Evolutionary conservation across 2,797 vertebrate genomes (phyloP).

Genomic region (Psittacula echo): DNA sequence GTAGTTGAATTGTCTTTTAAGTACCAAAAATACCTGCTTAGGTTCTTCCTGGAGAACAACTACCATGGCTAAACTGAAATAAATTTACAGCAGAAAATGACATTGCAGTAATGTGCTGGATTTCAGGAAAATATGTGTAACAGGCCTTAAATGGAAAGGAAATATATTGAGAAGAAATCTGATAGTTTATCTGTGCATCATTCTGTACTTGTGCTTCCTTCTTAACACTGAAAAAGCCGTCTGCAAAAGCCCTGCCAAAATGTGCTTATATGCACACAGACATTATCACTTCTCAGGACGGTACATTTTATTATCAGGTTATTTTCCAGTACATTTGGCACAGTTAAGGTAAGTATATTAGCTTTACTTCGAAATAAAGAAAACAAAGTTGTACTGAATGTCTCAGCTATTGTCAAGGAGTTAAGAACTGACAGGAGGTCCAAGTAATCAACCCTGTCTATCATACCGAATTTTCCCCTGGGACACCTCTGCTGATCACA

Average conservation of each 20-base stretch:
- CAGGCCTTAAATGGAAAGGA: background rate
- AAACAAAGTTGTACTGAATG: constrained; percentile 75
- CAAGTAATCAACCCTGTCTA: constrained; percentile 78
- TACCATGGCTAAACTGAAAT: background rate
- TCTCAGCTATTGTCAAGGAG: constrained; percentile 74
- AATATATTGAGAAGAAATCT: background rate
- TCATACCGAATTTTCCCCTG: constrained; percentile 65
- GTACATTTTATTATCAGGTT: constrained; percentile 78
- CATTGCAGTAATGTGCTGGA: background rate
- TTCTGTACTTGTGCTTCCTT: constrained; percentile 57
- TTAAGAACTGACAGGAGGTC: constrained; percentile 79
- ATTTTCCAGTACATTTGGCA: constrained; percentile 83
- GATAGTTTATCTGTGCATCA: constrained; percentile 57
- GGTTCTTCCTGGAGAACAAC: background rate
- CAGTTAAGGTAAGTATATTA: constrained; percentile 83
- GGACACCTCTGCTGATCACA: constrained; percentile 73
- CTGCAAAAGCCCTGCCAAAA: constrained; percentile 55
- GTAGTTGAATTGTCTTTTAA: constrained; percentile 9
- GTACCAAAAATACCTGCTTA: constrained; percentile 22
- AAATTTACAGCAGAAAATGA: background rate
- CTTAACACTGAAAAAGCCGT: constrained; percentile 53
- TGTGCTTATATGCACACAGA: constrained; percentile 54
- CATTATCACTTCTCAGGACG: constrained; percentile 67
- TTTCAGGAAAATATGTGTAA: background rate
- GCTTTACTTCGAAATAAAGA: constrained; percentile 79